phyloP scores from a whole-genome alignment of 2,888 invertebrate genomes.

The Malthinus seriepunctatus region DNA sequence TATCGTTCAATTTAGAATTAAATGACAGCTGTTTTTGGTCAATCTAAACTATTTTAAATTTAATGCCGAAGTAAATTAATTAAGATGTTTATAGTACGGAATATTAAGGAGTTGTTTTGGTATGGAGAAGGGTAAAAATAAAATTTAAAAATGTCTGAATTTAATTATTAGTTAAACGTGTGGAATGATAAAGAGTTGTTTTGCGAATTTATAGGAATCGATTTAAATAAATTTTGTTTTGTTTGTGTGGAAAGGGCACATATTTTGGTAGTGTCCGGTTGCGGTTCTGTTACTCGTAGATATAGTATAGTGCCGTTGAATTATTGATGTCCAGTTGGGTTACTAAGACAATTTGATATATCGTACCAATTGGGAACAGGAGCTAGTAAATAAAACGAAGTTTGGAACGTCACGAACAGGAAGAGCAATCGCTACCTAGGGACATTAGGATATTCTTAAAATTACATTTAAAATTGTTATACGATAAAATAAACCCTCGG shows the following conservation, averaged over 20 bases:
- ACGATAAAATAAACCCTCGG: constrained; percentile 28
- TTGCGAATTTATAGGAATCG: constrained; percentile 1
- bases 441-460: constrained; percentile 48
- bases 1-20: too few relatives aligned
- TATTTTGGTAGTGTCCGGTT: constrained; percentile 34
- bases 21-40: too few relatives aligned
- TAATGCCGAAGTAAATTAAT: too few relatives aligned
- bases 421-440: constrained; percentile 48
- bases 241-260: constrained; percentile 23
- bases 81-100: too few relatives aligned
- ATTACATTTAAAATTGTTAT: constrained; percentile 51
- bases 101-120: too few relatives aligned
- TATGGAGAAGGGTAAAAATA: too few relatives aligned
- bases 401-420: constrained; percentile 44
- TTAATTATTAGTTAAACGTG: too few relatives aligned
- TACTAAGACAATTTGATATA: constrained; percentile 53
- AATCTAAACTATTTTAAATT: too few relatives aligned
- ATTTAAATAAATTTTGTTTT: constrained; percentile 7
- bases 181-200: too few relatives aligned
- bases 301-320: constrained; percentile 40
- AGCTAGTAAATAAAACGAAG: constrained; percentile 49
- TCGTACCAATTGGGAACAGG: constrained; percentile 49
- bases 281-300: background rate
- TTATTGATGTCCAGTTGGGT: constrained; percentile 51
- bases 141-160: too few relatives aligned